A percentile compares a stretch with the other conserved stretches of the same genome.
Conservation (phyloP, 1,140 invertebrate species). For the Trichomalopsis sarcophagae region DNA sequence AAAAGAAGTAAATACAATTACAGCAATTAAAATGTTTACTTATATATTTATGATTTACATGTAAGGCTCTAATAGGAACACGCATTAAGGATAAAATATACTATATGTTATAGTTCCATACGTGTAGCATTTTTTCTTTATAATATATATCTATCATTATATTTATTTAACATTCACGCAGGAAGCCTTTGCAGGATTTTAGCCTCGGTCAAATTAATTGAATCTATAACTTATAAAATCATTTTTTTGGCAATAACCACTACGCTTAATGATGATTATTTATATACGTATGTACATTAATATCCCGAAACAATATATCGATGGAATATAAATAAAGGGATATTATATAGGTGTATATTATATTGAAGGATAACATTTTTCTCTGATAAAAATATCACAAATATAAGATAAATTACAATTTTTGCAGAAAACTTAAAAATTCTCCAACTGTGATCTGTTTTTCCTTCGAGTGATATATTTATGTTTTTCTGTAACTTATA, state of each 20-base stretch:
- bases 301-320: too few relatives aligned
- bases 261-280: not conserved
- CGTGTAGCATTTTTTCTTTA: conserved; percentile 2
- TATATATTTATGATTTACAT: conserved; percentile 49
- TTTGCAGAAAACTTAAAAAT: too few relatives aligned
- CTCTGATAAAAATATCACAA: too few relatives aligned
- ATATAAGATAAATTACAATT: too few relatives aligned
- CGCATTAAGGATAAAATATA: conserved; percentile 44
- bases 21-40: conserved; percentile 48
- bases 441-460: not conserved
- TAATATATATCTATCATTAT: not conserved
- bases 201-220: not conserved
- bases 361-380: too few relatives aligned
- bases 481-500: not conserved
- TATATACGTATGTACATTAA: not conserved
- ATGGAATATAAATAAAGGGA: not conserved
- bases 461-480: not conserved
- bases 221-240: not conserved
- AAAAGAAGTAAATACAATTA: not conserved
- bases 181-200: conserved; percentile 14
- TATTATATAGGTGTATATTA: not conserved
- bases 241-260: not conserved
- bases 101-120: not conserved
- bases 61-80: conserved; percentile 58
- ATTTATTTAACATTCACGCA: conserved; percentile 17